These are phyloP conservation scores for Spilogale gracilis DNA, from an alignment of 2,113 vertebrate genomes.

Conservation along the genomic window DNA sequence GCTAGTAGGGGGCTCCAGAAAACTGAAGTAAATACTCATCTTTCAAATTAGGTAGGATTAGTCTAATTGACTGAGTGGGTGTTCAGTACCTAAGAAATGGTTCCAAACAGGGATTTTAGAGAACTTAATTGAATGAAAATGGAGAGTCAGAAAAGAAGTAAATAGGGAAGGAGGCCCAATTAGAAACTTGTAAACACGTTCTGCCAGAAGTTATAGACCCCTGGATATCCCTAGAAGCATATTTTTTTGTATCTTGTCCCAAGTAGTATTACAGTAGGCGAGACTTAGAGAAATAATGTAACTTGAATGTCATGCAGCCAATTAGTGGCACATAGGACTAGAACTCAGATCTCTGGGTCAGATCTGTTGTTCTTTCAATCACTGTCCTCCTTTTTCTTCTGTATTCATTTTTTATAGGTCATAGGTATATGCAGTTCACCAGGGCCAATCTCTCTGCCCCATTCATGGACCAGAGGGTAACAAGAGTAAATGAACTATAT, in stretches of 20 bases:
- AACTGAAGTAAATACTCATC: constrained; percentile 2
- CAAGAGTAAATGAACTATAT: constrained; percentile 16
- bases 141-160: constrained; percentile 39
- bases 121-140: constrained; percentile 56
- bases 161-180: background rate
- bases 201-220: background rate
- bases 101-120: constrained; percentile 49
- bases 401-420: constrained; percentile 15
- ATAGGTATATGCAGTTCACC: background rate
- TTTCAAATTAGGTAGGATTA: constrained; percentile 40
- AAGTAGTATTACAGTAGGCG: background rate
- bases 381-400: background rate
- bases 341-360: constrained; percentile 23
- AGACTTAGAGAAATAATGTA: constrained; percentile 30
- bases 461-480: constrained; percentile 15
- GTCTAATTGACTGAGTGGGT: background rate
- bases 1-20: background rate
- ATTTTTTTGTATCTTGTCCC: background rate
- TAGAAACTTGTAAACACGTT: constrained; percentile 2
- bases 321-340: background rate
- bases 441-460: constrained; percentile 28
- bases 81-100: background rate
- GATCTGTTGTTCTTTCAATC: constrained; percentile 31
- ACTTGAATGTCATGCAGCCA: constrained; percentile 15
- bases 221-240: background rate